Percentiles rank a stretch among this genome's conserved stretches.
Conservation (phyloP, 2,113 vertebrate genomes). For the Crypturellus undulatus region DNA sequence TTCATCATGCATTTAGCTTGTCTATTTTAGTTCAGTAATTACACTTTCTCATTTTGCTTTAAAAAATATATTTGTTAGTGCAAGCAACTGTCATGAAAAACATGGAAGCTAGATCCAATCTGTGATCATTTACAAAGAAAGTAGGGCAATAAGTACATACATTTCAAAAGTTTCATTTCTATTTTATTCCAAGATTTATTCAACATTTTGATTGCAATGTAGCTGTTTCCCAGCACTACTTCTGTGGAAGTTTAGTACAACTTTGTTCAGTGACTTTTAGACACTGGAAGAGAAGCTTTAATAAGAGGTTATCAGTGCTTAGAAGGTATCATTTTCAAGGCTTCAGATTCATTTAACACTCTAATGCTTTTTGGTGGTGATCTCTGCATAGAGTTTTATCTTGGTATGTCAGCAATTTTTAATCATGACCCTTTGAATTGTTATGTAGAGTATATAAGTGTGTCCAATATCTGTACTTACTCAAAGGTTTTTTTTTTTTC, state of each 20-base stretch:
- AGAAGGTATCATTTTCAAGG: neutral
- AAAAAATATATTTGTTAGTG: neutral
- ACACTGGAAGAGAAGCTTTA: neutral
- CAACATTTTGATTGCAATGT: neutral
- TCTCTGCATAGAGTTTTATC: neutral
- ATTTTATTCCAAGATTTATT: neutral
- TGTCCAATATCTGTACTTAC: neutral
- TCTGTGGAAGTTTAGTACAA: neutral
- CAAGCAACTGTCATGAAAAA: neutral
- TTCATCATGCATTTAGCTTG: neutral
- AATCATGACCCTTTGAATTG: neutral
- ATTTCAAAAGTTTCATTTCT: neutral
- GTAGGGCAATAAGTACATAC: neutral
- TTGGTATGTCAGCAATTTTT: neutral
- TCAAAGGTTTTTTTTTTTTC: too few species aligned
- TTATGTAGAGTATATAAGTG: too few species aligned
- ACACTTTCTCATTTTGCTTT: neutral
- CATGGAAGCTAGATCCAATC: neutral
- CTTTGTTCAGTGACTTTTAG: neutral
- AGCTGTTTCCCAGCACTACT: neutral
- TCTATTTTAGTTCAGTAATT: neutral
- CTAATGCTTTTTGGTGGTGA: neutral
- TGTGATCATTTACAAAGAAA: neutral
- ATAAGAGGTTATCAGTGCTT: neutral
- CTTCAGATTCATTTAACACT: neutral